These are phyloP conservation scores for Anolis apletophallus DNA, from an alignment of 2,797 vertebrate genomes.

Conservation along the genomic window DNA sequence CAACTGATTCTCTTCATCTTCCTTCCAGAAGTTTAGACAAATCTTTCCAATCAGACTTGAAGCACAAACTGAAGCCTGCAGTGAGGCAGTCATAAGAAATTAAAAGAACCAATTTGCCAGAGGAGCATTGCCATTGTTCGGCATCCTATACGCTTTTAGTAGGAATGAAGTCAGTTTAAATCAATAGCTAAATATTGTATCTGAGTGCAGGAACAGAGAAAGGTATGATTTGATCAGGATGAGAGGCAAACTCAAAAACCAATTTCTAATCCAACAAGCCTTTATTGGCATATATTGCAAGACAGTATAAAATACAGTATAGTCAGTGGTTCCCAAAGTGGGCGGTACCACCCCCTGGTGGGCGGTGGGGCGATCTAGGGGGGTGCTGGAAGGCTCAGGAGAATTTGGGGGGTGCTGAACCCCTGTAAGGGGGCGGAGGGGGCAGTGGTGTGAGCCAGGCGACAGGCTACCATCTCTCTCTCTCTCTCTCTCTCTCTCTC, in stretches of 20 bases:
- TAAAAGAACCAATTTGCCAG: background rate
- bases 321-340: no score
- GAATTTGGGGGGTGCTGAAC: no score
- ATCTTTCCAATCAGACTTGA: conserved; percentile 35
- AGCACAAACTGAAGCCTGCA: conserved; percentile 34
- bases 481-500: no score
- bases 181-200: background rate
- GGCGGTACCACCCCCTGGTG: no score
- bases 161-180: background rate
- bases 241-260: background rate
- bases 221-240: background rate
- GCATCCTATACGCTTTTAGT: background rate
- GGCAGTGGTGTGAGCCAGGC: no score
- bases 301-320: no score
- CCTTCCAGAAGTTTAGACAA: conserved; percentile 49
- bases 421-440: no score
- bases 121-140: background rate
- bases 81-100: conserved; percentile 27
- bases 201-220: background rate
- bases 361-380: no score
- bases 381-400: no score
- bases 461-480: no score
- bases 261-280: no score
- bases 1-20: conserved; percentile 29
- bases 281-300: no score